A percentile compares a stretch with the other conserved stretches of the same genome.
phyloP scores from a whole-genome alignment of 2,888 invertebrate species.

The Athalia cordata region DNA sequence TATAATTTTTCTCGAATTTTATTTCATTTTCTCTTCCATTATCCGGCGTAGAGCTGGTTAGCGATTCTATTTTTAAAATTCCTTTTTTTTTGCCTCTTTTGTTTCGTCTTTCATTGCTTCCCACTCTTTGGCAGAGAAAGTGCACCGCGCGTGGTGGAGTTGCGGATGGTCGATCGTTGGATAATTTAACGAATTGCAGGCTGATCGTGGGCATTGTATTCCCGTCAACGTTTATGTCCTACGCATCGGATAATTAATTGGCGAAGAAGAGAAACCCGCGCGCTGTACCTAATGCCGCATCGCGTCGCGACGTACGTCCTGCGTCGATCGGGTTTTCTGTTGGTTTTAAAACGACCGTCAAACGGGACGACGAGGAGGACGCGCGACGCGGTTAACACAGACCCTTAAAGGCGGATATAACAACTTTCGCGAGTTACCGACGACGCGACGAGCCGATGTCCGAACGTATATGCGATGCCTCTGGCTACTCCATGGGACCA shows the following conservation, averaged over 20 bases:
- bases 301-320: too few species aligned
- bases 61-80: not conserved
- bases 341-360: too few species aligned
- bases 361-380: too few species aligned
- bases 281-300: not conserved
- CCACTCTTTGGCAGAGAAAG: not conserved
- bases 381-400: not conserved
- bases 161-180: not conserved
- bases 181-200: slow-evolving; percentile 11
- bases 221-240: not conserved
- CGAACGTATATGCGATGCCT: too few species aligned
- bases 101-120: too few species aligned
- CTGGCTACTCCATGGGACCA: too few species aligned
- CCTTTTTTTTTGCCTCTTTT: not conserved
- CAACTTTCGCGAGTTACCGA: not conserved
- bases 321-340: too few species aligned
- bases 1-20: too few species aligned
- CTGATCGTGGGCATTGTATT: slow-evolving; percentile 6
- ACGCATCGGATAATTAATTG: slow-evolving; percentile 32
- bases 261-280: not conserved
- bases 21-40: too few species aligned
- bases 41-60: too few species aligned
- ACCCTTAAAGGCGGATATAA: not conserved
- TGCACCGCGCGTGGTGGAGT: not conserved
- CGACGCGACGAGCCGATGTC: too few species aligned